A percentile compares a stretch with the other conserved stretches of the same genome.
Evolutionary conservation across 2,797 vertebrate genomes (phyloP).

Genomic region (Catamblyrhynchus diadema): DNA sequence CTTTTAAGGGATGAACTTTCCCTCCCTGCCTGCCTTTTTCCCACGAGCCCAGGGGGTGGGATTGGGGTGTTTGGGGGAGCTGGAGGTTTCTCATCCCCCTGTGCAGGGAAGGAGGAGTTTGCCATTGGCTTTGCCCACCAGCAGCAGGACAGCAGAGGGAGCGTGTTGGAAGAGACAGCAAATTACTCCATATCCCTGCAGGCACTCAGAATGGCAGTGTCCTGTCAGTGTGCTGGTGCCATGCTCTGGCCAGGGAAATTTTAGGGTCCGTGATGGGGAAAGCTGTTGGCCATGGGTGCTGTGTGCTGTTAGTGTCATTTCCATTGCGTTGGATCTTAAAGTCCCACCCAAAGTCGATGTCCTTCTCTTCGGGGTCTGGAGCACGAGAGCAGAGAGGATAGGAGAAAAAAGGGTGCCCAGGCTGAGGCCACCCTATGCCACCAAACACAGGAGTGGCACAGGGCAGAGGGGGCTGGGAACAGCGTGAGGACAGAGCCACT

Average conservation of each 20-base stretch:
- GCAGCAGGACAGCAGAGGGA: neutral
- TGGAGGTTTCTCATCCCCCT: neutral
- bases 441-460: neutral
- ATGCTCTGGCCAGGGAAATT: neutral
- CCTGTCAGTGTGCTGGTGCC: neutral
- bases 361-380: neutral
- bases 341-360: neutral
- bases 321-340: neutral
- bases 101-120: neutral
- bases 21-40: slow-evolving; percentile 22
- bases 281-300: neutral
- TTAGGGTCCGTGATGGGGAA: neutral
- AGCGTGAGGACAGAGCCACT: neutral
- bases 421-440: neutral
- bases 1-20: slow-evolving; percentile 46
- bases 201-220: neutral
- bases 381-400: fast-evolving
- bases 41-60: neutral
- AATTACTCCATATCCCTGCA: neutral
- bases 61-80: neutral
- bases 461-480: neutral
- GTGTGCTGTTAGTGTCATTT: neutral
- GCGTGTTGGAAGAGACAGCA: neutral
- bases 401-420: neutral
- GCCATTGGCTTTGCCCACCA: neutral